A percentile compares a stretch with the other conserved stretches of the same genome.
These are phyloP conservation scores for Butorides virescens DNA, from an alignment of 2,113 vertebrate species.

Conservation along the genomic window DNA sequence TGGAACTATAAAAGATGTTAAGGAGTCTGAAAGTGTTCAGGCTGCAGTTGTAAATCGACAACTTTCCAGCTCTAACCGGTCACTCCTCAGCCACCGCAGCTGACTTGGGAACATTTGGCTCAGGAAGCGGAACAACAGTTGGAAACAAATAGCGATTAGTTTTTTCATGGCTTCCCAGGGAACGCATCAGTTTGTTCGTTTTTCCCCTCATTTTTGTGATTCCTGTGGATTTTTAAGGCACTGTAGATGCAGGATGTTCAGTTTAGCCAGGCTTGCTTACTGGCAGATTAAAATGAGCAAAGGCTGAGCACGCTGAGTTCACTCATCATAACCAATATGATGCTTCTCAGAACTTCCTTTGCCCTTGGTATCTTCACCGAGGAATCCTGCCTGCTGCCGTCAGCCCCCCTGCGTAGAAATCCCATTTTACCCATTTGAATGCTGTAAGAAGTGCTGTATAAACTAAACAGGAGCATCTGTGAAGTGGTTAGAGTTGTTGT, in stretches of 20 bases:
- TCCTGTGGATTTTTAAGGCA: slow-evolving; percentile 61
- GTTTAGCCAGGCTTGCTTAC: slow-evolving; percentile 21
- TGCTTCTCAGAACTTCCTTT: slow-evolving; percentile 36
- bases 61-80: slow-evolving; percentile 48
- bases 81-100: slow-evolving; percentile 36
- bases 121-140: slow-evolving; percentile 48
- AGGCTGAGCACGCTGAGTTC: slow-evolving; percentile 56
- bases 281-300: slow-evolving; percentile 69
- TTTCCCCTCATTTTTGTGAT: not conserved
- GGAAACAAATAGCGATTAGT: slow-evolving; percentile 57
- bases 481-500: slow-evolving; percentile 61
- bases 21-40: slow-evolving; percentile 12
- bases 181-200: not conserved
- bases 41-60: not conserved
- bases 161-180: slow-evolving; percentile 64
- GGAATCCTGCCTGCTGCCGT: slow-evolving; percentile 67
- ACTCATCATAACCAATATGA: slow-evolving; percentile 21
- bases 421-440: slow-evolving; percentile 58
- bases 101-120: slow-evolving; percentile 62
- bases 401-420: slow-evolving; percentile 65
- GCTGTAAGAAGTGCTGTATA: slow-evolving; percentile 36
- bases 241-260: slow-evolving; percentile 16
- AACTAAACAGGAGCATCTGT: slow-evolving; percentile 66
- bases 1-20: not conserved
- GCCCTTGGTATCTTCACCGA: slow-evolving; percentile 36